Percentiles rank a stretch among this genome's conserved stretches.
Conservation (phyloP, 2,113 vertebrate genomes). For the Cyprinodon brontotheroides region DNA sequence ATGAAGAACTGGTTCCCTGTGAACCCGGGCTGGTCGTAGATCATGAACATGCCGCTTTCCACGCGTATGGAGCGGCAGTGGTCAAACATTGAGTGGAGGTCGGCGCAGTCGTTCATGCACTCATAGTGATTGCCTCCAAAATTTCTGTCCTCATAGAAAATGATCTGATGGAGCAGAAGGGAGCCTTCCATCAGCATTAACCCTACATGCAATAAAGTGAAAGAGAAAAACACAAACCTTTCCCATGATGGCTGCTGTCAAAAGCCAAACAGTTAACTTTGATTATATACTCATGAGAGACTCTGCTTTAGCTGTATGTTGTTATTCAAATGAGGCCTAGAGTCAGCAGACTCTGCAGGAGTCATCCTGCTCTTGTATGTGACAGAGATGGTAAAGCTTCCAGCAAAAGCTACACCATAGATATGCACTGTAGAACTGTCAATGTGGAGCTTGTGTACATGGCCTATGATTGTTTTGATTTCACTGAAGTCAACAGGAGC, state of each 20-base stretch:
- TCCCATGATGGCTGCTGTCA: constrained; percentile 54
- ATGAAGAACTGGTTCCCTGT: constrained; percentile 75
- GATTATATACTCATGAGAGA: background rate
- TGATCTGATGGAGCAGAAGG: constrained; percentile 59
- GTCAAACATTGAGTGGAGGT: constrained; percentile 67
- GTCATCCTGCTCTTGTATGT: background rate
- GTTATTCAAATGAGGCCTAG: constrained; percentile 62
- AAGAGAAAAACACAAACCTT: constrained; percentile 57
- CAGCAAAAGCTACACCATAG: constrained; percentile 53
- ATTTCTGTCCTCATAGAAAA: constrained; percentile 81
- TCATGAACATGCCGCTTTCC: constrained; percentile 73
- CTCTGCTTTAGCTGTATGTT: constrained; percentile 25
- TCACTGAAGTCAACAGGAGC: too few relatives aligned
- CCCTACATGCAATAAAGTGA: background rate
- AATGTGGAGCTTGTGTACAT: constrained; percentile 11
- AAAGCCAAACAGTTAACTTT: constrained; percentile 11
- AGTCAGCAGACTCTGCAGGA: constrained; percentile 70
- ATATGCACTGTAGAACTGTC: constrained; percentile 46
- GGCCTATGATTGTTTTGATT: background rate
- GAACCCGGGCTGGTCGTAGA: constrained; percentile 70
- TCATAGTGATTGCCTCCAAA: constrained; percentile 70
- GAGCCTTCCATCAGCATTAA: background rate
- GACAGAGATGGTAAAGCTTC: constrained; percentile 52
- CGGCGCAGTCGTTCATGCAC: constrained; percentile 66
- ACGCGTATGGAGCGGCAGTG: constrained; percentile 68